Base-by-base conservation (phyloP, 2,797 vertebrate genomes). In the Oophaga sylvatica region DNA sequence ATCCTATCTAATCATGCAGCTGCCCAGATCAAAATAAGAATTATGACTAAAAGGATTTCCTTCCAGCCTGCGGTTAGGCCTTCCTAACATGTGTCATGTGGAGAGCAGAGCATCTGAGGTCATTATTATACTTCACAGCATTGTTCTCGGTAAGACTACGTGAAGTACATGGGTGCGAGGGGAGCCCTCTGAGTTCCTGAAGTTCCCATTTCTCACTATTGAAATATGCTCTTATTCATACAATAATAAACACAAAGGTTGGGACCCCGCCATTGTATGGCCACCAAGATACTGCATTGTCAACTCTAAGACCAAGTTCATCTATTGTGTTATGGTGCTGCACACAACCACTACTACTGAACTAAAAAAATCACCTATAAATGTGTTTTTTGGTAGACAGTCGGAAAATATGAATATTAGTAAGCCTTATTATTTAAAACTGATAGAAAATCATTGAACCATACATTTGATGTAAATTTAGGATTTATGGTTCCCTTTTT, bases 151-250 rank as follows among this genome's bases (percentile, higher is more conserved):
- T 90, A 68, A 71, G 31, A 31, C 90, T 93, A 91, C 91, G 90
- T 94, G 90, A 93, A 92, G 90, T 91, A 93, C 90, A 93, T 91
- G 83, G 79, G 63, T 67, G 86, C 22, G 29, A 71, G 76, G 78
- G 88, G 75, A 78, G 88, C 89, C 89, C 87, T 87, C 92, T 91
- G 86, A 93, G 93, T 95, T 94, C 93, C 94, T 93, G 93, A 86
- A 91, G 91, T 91, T 90, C 87, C 75, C 67, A 88, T 93, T 95
- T 95, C 95, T 96, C 95, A 95, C 93, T 89, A 95, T 94, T 95
- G 91, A 95, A 93, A 90, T 87, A 53, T 90, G 93, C 92, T 94
- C 92, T 93, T 90, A 89, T 89, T 91, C 83, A 90, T 92, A 89
- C 35, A 83, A 86, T 22, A 89, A 86, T 59, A 86, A 70, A 82